Evolutionary conservation across 2,888 invertebrate genomes (phyloP).

Genomic region (Acrocera orbiculus): DNA sequence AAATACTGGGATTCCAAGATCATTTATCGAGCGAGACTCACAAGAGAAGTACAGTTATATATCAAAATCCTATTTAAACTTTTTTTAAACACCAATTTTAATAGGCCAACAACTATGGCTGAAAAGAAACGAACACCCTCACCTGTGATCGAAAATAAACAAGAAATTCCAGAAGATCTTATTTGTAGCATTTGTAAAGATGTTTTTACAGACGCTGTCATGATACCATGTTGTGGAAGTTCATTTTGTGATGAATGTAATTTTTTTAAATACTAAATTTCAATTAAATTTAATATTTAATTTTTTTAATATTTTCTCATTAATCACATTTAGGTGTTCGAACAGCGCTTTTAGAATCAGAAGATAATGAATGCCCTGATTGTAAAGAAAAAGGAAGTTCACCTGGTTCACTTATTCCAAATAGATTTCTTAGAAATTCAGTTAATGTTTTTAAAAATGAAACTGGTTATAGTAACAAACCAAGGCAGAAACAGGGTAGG

Average conservation of each 20-base stretch:
- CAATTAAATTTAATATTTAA: slow-evolving; percentile 1
- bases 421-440: slow-evolving; percentile 73
- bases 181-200: slow-evolving; percentile 86
- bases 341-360: slow-evolving; percentile 72
- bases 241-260: slow-evolving; percentile 97
- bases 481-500: slow-evolving; percentile 9
- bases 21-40: slow-evolving; percentile 85
- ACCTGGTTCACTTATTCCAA: slow-evolving; percentile 83
- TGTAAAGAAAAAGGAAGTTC: slow-evolving; percentile 86
- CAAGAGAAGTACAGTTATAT: slow-evolving; percentile 44
- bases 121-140: slow-evolving; percentile 22
- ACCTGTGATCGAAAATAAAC: slow-evolving; percentile 31
- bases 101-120: no score
- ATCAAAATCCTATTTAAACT: neutral
- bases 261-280: neutral
- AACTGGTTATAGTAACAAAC: slow-evolving; percentile 68
- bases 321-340: slow-evolving; percentile 74
- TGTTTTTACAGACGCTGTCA: slow-evolving; percentile 84
- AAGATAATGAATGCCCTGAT: slow-evolving; percentile 88
- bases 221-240: slow-evolving; percentile 96
- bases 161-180: slow-evolving; percentile 78
- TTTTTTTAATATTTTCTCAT: slow-evolving; percentile 7
- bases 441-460: slow-evolving; percentile 83
- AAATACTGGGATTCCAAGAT: slow-evolving; percentile 92
- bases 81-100: neutral